phyloP scores from a whole-genome alignment of 2,888 invertebrate genomes.

The Conistra vaccinii region DNA sequence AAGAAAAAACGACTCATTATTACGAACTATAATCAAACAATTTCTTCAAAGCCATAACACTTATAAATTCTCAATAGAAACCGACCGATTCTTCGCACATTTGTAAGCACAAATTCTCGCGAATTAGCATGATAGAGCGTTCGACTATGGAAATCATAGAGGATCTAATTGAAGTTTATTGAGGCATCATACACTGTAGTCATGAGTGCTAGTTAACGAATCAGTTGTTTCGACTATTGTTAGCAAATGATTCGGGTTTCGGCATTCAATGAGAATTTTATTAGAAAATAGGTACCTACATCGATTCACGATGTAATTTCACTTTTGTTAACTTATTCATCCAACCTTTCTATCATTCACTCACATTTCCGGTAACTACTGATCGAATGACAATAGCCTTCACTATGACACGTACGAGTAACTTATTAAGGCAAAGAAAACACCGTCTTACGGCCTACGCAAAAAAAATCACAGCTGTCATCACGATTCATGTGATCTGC shows the following conservation, averaged over 20 bases:
- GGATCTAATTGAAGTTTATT: conserved; percentile 86
- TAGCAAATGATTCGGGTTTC: conserved; percentile 1
- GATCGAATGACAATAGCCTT: conserved; percentile 13
- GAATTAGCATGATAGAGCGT: conserved; percentile 80
- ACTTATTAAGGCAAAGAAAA: conserved; percentile 40
- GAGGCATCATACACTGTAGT: conserved; percentile 80
- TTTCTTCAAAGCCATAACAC: background rate
- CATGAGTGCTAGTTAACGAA: conserved; percentile 69
- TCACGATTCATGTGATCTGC: conserved; percentile 47
- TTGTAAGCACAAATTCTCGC: conserved; percentile 78
- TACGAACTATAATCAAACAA: background rate
- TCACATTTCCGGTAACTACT: background rate
- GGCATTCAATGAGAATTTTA: background rate
- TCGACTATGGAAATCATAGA: conserved; percentile 83
- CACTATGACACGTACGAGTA: background rate
- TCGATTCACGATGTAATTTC: background rate
- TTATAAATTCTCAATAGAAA: conserved; percentile 19
- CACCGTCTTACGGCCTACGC: background rate
- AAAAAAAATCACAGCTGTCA: conserved; percentile 36
- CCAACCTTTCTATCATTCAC: conserved; percentile 19
- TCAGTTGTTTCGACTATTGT: conserved; percentile 50
- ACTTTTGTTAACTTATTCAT: too few relatives aligned
- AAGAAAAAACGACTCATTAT: background rate
- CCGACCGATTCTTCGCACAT: conserved; percentile 60
- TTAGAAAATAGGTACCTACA: background rate